Percentiles rank a stretch among this genome's conserved stretches.
These are phyloP conservation scores for Actinopyga echinites DNA, from an alignment of 53 echinoderm and acorn worm genomes.

Conservation along the genomic window DNA sequence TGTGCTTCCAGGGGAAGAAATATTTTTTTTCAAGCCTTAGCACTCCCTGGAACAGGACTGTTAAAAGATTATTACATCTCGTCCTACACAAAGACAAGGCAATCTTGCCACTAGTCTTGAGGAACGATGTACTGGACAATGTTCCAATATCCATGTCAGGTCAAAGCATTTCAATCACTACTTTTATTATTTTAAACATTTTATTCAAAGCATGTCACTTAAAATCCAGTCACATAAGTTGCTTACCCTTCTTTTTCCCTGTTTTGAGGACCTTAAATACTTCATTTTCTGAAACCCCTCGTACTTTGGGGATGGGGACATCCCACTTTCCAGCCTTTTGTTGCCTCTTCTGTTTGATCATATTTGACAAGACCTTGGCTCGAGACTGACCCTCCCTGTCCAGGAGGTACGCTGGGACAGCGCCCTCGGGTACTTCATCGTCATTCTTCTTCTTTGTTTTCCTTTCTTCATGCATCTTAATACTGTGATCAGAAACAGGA, in stretches of 20 bases:
- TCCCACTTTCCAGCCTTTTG: slow-evolving; percentile 99
- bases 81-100: no score
- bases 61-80: no score
- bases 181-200: no score
- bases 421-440: slow-evolving; percentile 97
- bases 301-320: slow-evolving; percentile 95
- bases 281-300: slow-evolving; percentile 88
- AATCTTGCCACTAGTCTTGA: no score
- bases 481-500: slow-evolving; percentile 42
- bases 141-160: no score
- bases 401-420: slow-evolving; percentile 94
- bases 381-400: slow-evolving; percentile 94
- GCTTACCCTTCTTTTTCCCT: slow-evolving; percentile 93
- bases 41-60: no score
- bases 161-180: no score
- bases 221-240: no score
- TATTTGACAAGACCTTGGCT: slow-evolving; percentile 97
- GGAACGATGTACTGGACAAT: no score
- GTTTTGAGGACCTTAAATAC: slow-evolving; percentile 97
- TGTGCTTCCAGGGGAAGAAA: no score
- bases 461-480: slow-evolving; percentile 98
- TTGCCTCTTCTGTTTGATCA: slow-evolving; percentile 99
- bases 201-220: no score
- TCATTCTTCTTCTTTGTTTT: slow-evolving; percentile 87
- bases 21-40: no score